A percentile compares a stretch with the other conserved stretches of the same genome.
phyloP scores from a whole-genome alignment of 2,797 vertebrate species.

The Protonibea diacanthus region DNA sequence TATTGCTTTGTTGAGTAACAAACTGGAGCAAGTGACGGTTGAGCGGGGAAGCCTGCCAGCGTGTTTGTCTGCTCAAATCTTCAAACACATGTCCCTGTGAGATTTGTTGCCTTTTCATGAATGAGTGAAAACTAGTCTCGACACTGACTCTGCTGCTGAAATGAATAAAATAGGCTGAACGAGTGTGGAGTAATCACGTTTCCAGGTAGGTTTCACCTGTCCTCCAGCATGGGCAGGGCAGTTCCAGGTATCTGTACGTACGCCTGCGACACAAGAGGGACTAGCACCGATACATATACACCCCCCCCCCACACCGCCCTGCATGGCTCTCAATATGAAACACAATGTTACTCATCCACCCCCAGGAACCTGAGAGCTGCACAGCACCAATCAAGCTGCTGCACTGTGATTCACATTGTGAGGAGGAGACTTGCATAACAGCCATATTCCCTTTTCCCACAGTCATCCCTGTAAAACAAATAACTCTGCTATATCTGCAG shows the following conservation, averaged over 20 bases:
- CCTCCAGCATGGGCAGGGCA: slow-evolving; percentile 4
- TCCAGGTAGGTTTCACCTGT: slow-evolving; percentile 34
- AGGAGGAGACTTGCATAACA: slow-evolving; percentile 80
- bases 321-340: slow-evolving; percentile 59
- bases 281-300: neutral
- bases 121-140: neutral
- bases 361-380: slow-evolving; percentile 69
- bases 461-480: slow-evolving; percentile 41
- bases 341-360: slow-evolving; percentile 79
- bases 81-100: neutral
- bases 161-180: neutral
- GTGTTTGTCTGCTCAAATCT: slow-evolving; percentile 6
- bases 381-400: slow-evolving; percentile 75
- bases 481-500: slow-evolving; percentile 22
- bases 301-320: slow-evolving; percentile 1
- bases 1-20: neutral
- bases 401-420: slow-evolving; percentile 74
- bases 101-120: slow-evolving; percentile 9
- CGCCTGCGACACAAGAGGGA: slow-evolving; percentile 1
- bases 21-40: neutral
- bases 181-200: neutral
- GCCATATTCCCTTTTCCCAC: slow-evolving; percentile 55
- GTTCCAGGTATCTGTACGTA: slow-evolving; percentile 20
- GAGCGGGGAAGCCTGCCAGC: neutral
- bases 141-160: neutral